These are phyloP conservation scores for Festucalex cinctus DNA, from an alignment of 2,113 vertebrate genomes.

Conservation along the genomic window DNA sequence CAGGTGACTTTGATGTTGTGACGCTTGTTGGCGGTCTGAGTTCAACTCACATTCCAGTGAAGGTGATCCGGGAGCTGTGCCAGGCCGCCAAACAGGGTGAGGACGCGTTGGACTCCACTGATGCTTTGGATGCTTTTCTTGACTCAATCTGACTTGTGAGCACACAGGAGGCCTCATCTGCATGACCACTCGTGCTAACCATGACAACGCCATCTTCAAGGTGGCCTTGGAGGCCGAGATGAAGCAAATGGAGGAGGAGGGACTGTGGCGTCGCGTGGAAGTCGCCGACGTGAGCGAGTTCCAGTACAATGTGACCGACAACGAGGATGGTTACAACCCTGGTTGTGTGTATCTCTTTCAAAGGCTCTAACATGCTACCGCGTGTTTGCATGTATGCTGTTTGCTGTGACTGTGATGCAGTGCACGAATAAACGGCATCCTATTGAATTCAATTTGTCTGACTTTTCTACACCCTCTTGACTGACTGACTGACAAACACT, in stretches of 20 bases:
- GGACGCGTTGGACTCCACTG: constrained; percentile 2
- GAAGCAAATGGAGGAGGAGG: constrained; percentile 67
- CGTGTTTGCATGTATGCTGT: not conserved
- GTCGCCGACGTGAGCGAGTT: constrained; percentile 73
- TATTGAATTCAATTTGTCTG: too few relatives aligned
- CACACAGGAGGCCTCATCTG: constrained; percentile 83
- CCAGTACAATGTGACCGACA: constrained; percentile 79
- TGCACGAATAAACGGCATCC: too few relatives aligned
- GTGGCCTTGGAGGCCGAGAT: constrained; percentile 66
- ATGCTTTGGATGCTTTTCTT: too few relatives aligned
- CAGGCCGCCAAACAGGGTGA: constrained; percentile 81
- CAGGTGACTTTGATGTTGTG: constrained; percentile 79
- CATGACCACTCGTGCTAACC: constrained; percentile 82
- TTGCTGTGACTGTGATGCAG: not conserved
- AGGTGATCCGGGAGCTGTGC: constrained; percentile 75
- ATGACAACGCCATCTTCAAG: constrained; percentile 78
- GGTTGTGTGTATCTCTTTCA: constrained; percentile 81
- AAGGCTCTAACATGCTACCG: constrained; percentile 43
- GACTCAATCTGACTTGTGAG: too few relatives aligned
- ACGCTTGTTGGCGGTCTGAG: constrained; percentile 82
- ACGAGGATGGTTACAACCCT: constrained; percentile 77
- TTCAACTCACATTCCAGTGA: constrained; percentile 72
- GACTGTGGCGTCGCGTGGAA: constrained; percentile 72
- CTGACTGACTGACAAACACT: too few relatives aligned
- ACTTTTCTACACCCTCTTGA: too few relatives aligned